Conservation (phyloP, 2,888 invertebrate genomes). For the Thereva nobilitata region DNA sequence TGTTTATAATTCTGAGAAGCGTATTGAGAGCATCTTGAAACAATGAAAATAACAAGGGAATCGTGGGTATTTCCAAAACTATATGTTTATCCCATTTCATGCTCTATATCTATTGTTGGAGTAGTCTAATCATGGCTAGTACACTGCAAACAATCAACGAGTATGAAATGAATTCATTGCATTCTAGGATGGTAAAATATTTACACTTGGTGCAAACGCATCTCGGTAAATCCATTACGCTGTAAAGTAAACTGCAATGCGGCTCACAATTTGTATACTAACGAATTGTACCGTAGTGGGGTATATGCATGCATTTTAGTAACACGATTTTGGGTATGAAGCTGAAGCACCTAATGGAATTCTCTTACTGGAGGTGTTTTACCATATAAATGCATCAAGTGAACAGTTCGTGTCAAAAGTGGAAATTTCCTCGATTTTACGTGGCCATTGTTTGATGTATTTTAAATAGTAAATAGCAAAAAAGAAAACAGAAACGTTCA, state of each 20-base stretch:
- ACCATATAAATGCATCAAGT: too few species aligned
- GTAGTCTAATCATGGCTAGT: conserved; percentile 2
- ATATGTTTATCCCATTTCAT: background rate
- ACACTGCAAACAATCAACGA: background rate
- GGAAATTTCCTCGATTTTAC: too few species aligned
- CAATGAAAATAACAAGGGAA: too few species aligned
- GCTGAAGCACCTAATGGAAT: conserved; percentile 14
- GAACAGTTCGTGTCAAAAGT: too few species aligned
- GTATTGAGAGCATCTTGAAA: too few species aligned
- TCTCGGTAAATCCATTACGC: conserved; percentile 17
- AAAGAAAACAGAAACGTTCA: too few species aligned
- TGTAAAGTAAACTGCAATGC: conserved; percentile 20
- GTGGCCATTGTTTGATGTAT: too few species aligned
- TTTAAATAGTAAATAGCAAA: too few species aligned
- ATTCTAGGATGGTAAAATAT: conserved; percentile 16
- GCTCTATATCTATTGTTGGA: conserved; percentile 12
- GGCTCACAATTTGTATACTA: conserved; percentile 12
- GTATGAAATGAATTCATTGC: conserved; percentile 1
- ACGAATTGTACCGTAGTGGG: background rate
- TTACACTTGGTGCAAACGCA: conserved; percentile 2
- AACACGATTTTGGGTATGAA: conserved; percentile 1
- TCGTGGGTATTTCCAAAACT: too few species aligned
- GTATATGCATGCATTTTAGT: background rate
- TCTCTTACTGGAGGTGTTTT: background rate
- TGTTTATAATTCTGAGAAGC: too few species aligned